Evolutionary conservation across 2,797 vertebrate species (phyloP), one percentile per base, ranked within the genome.

Genomic region (Prunella strophiata): DNA sequence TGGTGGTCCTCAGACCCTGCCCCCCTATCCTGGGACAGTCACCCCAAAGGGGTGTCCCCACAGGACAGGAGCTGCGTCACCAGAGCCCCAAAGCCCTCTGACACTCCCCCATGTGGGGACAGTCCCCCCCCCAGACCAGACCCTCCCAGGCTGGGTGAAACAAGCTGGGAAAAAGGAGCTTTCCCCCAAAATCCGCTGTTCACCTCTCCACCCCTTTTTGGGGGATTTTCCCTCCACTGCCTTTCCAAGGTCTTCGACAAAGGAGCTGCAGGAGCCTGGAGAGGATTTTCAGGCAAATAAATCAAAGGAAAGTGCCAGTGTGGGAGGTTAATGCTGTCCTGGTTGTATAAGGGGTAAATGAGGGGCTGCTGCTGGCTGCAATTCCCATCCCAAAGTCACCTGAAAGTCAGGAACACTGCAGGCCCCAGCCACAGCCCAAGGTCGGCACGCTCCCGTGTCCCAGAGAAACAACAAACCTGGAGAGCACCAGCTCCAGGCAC

Each of bases 321-420:
- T 7, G 20, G 7, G 34, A 32, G 9, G n/a, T 59, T 29, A 42
- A 29, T 7, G 18, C 22, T 32, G 9, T 34, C 47, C 66, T 26
- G 27, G 16, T 3, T 25, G 11, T n/a, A n/a, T n/a, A n/a, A n/a
- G n/a, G n/a, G n/a, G n/a, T n/a, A 70, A 30, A 34, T 0, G 1
- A 78, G 70, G 59, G n/a, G 65, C 72, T 40, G 43, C 63, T 73
- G 42, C 59, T 18, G 30, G 54, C 12, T 26, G 61, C 52, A 15
- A 16, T 34, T 83, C 57, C 21, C 82, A 8, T 27, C 25, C 17
- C 91, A 91, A 94, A 91, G 95, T 89, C 95, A 83, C 48, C 9
- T 93, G 55, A 95, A 96, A 92, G 96, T 95, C 96, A 87, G 82
- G 51, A 47, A 9, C 26, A 1, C 43, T 1, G 16, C 3, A 13